Evolutionary conservation across 2,888 invertebrate species (phyloP).

Genomic region (Aphelenchoides bicaudatus): DNA sequence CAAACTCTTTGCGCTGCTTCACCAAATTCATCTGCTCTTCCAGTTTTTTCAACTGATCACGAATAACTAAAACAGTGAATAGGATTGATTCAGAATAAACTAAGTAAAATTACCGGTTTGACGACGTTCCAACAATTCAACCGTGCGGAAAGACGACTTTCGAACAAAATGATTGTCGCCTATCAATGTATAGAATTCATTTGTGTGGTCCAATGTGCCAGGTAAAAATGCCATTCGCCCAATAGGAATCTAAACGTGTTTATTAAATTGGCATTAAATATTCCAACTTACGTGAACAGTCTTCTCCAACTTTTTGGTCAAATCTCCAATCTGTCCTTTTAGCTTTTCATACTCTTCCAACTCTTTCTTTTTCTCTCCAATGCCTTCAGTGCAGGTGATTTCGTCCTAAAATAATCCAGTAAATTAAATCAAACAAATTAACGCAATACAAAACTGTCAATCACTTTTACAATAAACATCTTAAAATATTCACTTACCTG

Average conservation of each 20-base stretch:
- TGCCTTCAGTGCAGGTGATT: not conserved
- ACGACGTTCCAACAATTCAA: conserved; percentile 18
- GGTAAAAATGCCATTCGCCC: conserved; percentile 12
- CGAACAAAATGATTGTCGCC: conserved; percentile 20
- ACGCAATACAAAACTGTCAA: not conserved
- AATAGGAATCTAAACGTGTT: conserved; percentile 9
- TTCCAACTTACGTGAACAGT: not conserved
- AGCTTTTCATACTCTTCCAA: conserved; percentile 4
- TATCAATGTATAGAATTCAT: conserved; percentile 14
- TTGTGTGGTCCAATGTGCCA: conserved; percentile 1
- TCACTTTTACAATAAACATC: no score
- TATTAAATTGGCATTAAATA: not conserved
- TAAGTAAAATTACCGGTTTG: not conserved
- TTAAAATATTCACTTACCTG: not conserved
- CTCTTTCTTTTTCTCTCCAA: conserved; percentile 1
- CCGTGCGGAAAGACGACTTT: conserved; percentile 8
- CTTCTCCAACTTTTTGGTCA: conserved; percentile 4
- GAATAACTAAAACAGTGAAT: not conserved
- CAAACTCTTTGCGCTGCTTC: conserved; percentile 4
- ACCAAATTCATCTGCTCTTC: conserved; percentile 13
- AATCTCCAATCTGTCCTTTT: not conserved
- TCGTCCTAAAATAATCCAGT: not conserved
- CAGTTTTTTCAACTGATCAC: not conserved
- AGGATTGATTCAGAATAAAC: not conserved
- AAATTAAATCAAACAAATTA: not conserved